Evolutionary conservation across 2,797 vertebrate genomes (phyloP), one percentile per base, ranked within the genome.

Genomic region (Silurus aristotelis): DNA sequence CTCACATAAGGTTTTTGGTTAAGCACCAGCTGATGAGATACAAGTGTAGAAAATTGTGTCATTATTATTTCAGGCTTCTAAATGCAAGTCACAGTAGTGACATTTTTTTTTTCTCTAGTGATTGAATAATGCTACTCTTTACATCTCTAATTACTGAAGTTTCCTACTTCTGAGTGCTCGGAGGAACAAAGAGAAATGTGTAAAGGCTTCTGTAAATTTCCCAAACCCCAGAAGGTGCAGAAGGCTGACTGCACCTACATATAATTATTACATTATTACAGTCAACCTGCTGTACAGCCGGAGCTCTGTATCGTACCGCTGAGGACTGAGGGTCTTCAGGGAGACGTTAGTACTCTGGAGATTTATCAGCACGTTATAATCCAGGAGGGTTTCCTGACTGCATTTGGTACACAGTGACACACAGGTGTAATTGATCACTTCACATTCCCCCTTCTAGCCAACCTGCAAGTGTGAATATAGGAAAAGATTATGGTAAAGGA

Each of bases 311-410:
- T n/a, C 4, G 52, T 38, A 20, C 55, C 12, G 14, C 46, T 19
- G 63, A 46, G 61, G 61, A 19, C 58, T 5, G 10, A 79, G 5
- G 19, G 31, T 79, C 76, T 31, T n/a, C 31, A 79, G 31, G 60
- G 77, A 63, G 75, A 60, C 12, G 38, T 80, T 64, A 48, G 13
- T 14, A 8, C 77, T 64, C 38, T 58, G 55, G 20, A 83, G 46
- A 55, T 38, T 60, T 22, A 82, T 58, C 55, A 82, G 19, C 52
- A 82, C 60, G 80, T 70, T 56, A 68, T 38, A 72, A 75, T 83
- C 46, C 67, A 72, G 64, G 38, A 70, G 72, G 52, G 60, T 68
- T 86, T 82, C 52, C 71, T 82, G 77, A 80, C 71, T 27, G 48
- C 6, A 86, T 68, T 25, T 71, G 63, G 80, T 66, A 55, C n/a